Evolutionary conservation across 53 echinoderm and acorn worm species (phyloP), one percentile per base, ranked within the genome.

Genomic region (Zoroaster sp.): DNA sequence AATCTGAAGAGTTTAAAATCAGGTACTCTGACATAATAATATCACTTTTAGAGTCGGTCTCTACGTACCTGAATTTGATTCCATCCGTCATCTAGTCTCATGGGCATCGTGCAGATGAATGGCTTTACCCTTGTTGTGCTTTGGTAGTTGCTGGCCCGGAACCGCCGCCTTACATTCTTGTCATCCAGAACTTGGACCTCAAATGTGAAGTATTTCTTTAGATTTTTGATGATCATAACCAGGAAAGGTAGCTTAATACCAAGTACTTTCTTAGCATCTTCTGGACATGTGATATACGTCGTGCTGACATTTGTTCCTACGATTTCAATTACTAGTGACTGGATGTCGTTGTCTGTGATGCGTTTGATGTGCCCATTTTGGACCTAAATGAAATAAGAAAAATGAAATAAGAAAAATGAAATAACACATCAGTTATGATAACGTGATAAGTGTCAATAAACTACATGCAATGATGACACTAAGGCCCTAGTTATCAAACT

Each of bases 171-270:
- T 2, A 97, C 95, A 73, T 95, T 94, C 94, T 97, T 97, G 87
- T 97, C 97, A 72, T 97, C 97, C 7, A 97, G 94, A 30, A 97
- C 97, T 75, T 94, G 94, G 77, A 97, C 97, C 79, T 97, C 97
- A 78, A 97, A 97, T 75, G 97, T 97, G 91, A 97, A 97, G 83
- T 97, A 97, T 53, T 97, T 97, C 95, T 97, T 97, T 55, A 97
- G 86, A 88, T 97, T 97, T 86, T 97, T 97, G 88, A 97, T 97
- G 81, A 97, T 97, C 97, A 97, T 97, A 39, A 97, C 97, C 49
- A 97, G 42, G 69, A 97, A 97, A 0, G 97, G 97, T 12, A 97
- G 76, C 91, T 97, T 97, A 78, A 97, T 97, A 2, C 97, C 97
- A 6, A 97, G 91, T 2, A 87, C 94, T 74, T 95, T 92, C 89